A percentile compares a stretch with the other conserved stretches of the same genome.
Conservation (phyloP, 2,888 invertebrate species). For the Acleris cristana region DNA sequence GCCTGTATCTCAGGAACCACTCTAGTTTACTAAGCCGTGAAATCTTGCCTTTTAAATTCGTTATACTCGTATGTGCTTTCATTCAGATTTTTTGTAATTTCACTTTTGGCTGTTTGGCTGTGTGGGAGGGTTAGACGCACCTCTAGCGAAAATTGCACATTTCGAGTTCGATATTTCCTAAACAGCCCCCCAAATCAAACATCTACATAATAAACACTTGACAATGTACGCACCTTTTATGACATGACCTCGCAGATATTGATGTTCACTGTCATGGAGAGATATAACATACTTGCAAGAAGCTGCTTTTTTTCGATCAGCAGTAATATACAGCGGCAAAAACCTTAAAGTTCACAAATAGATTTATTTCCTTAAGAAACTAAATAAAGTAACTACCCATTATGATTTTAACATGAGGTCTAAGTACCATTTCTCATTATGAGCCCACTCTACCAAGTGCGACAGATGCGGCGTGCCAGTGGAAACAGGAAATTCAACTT, state of each 20-base stretch:
- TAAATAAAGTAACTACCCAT: background rate
- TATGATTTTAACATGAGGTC: background rate
- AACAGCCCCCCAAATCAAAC: no score
- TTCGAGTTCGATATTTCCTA: no score
- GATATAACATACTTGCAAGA: constrained; percentile 76
- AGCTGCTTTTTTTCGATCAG: constrained; percentile 74
- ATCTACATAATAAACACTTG: background rate
- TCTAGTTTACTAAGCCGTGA: no score
- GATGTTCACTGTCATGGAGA: constrained; percentile 79
- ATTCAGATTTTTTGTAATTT: no score
- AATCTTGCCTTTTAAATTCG: no score
- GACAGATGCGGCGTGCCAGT: constrained; percentile 90
- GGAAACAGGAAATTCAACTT: constrained; percentile 88
- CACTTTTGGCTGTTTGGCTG: no score
- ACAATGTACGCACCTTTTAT: constrained; percentile 85
- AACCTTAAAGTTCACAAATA: constrained; percentile 55
- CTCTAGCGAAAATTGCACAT: no score
- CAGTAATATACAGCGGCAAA: constrained; percentile 61
- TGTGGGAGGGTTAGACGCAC: no score
- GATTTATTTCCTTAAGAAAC: background rate
- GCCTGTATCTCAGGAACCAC: no score
- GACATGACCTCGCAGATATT: constrained; percentile 86
- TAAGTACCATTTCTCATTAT: constrained; percentile 83
- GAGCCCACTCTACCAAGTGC: constrained; percentile 90
- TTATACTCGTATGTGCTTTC: background rate